Conservation (phyloP, 2,888 invertebrate genomes). For the Platynereis dumerilii region DNA sequence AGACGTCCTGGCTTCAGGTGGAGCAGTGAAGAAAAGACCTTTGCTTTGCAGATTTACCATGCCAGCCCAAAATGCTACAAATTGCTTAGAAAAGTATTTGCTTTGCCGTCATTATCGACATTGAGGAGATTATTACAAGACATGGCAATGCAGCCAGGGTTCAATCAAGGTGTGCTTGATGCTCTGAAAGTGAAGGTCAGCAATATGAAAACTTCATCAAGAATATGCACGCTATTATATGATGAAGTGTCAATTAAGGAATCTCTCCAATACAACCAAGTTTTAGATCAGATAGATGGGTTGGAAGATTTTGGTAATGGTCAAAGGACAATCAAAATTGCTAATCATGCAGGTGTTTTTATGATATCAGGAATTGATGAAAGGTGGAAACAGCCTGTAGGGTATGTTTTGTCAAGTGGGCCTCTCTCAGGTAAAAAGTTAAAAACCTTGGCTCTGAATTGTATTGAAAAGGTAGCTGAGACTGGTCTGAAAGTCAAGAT, state of each 20-base stretch:
- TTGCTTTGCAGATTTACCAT: neutral
- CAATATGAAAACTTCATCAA: neutral
- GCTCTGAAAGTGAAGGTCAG: neutral
- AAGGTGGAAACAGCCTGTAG: neutral
- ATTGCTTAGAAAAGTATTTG: neutral
- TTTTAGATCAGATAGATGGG: neutral
- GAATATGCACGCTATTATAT: neutral
- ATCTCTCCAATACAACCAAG: neutral
- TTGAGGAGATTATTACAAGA: neutral
- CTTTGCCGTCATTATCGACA: neutral
- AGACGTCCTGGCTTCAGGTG: neutral
- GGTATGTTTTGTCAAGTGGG: neutral
- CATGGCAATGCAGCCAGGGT: neutral
- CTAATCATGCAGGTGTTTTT: neutral
- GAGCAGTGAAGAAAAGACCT: neutral
- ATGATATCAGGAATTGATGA: neutral
- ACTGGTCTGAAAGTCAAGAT: constrained; percentile 10
- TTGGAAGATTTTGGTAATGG: neutral
- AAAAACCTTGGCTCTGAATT: neutral
- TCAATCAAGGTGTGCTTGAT: neutral
- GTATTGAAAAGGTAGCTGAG: neutral
- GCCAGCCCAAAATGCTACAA: neutral
- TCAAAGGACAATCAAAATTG: neutral
- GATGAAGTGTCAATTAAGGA: constrained; percentile 1
- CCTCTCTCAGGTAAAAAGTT: neutral